Conservation (phyloP, 1,140 invertebrate genomes). For the Lasioglossum baleicum region DNA sequence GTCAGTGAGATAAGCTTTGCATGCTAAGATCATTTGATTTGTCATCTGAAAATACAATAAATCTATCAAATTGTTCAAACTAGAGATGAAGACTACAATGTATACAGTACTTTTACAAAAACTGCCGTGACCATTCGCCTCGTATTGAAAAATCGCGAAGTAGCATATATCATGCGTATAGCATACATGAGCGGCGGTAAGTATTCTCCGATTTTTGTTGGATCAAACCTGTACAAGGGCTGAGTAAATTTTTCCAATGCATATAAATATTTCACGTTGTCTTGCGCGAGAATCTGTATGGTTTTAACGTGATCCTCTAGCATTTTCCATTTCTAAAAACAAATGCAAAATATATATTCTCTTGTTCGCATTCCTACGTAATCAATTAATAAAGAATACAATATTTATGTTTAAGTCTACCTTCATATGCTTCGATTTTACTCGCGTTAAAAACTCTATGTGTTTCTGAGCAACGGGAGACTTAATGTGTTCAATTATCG, state of each 20-base stretch:
- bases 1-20: slow-evolving; percentile 85
- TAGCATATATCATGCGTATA: slow-evolving; percentile 90
- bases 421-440: slow-evolving; percentile 85
- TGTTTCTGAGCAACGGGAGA: slow-evolving; percentile 83
- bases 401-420: slow-evolving; percentile 74
- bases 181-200: slow-evolving; percentile 87
- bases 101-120: slow-evolving; percentile 82
- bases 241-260: slow-evolving; percentile 92
- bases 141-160: slow-evolving; percentile 89
- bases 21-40: slow-evolving; percentile 88
- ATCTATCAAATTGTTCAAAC: slow-evolving; percentile 9
- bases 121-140: slow-evolving; percentile 84
- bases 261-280: slow-evolving; percentile 94
- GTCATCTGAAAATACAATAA: slow-evolving; percentile 80
- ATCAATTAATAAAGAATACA: background rate
- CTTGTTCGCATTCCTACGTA: background rate
- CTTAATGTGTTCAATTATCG: slow-evolving; percentile 89
- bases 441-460: slow-evolving; percentile 84
- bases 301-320: slow-evolving; percentile 87
- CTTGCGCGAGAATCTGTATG: slow-evolving; percentile 89
- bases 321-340: slow-evolving; percentile 87
- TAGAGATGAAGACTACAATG: background rate
- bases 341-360: slow-evolving; percentile 13
- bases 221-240: slow-evolving; percentile 89
- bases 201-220: slow-evolving; percentile 85